Base-by-base conservation (phyloP, 2,113 vertebrate genomes). In the Calyptommatus sinebrachiatus region DNA sequence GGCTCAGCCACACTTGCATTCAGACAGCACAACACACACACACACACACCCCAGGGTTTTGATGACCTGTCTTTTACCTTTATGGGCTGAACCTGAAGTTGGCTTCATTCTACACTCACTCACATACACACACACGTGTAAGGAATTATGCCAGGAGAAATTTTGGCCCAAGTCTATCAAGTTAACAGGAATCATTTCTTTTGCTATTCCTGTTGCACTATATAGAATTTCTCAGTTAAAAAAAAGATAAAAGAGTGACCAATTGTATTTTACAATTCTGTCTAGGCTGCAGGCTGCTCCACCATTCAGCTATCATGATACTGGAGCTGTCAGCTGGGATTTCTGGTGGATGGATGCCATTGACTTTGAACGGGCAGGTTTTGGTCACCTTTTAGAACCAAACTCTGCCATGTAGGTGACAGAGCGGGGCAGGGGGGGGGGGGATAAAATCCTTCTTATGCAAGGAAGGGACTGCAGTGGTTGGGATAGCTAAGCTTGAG, bases 211-310 rank as follows among this genome's bases (percentile, higher is more conserved):
- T 70, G 60, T 57, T 65, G 7, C 24, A 16, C 8, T 60, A 45
- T 28, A 71, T 48, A 70, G 45, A 0, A 0, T 53, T 88, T 78
- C 57, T 73, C 60, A 84, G 28, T 77, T 31, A 46, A 86, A 81
- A 76, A 69, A 1, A 69, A 2, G 66, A 29, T 78, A 74, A 81
- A 74, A 74, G 71, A 76, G 72, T 76, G 71, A 77, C 18, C 22
- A 29, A 8, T 83, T 82, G 48, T 0, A 81, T 28, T 71, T 88
- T 8, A 66, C 20, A 61, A 28, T 16, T 26, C 61, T 1, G 0
- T 20, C 85, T 86, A 63, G 84, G 71, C 16, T 85, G 61, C 24
- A 70, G n/a, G 76, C 21, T 71, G 87, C 74, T 61, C 77, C 31
- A 53, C 0, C 76, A 22, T 29, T 84, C 77, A 31, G 0, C 73